These are phyloP conservation scores for Cryptocheilus praepositus DNA, from an alignment of 2,888 invertebrate species.

Conservation along the genomic window DNA sequence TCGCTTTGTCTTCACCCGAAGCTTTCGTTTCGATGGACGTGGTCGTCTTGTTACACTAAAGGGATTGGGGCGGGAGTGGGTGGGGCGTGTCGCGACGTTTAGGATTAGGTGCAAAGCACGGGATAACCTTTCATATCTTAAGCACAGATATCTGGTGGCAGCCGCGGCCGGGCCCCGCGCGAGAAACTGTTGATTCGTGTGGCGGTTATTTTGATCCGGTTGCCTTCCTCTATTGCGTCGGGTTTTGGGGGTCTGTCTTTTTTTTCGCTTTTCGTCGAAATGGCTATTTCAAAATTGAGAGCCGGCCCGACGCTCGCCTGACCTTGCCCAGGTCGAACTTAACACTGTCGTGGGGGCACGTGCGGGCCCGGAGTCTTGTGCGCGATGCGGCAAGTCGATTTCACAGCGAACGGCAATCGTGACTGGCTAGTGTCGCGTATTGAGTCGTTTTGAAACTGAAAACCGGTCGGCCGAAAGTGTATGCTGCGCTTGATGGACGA, in stretches of 20 bases:
- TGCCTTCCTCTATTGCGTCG: constrained; percentile 84
- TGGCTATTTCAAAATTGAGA: constrained; percentile 87
- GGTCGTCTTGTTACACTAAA: neutral
- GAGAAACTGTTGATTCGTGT: constrained; percentile 74
- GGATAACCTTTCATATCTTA: constrained; percentile 33
- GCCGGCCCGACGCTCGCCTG: constrained; percentile 77
- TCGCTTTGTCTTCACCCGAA: neutral
- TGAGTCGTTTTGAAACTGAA: constrained; percentile 39
- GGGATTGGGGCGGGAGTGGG: constrained; percentile 40
- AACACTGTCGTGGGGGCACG: constrained; percentile 31
- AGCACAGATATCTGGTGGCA: constrained; percentile 58
- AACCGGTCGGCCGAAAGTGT: constrained; percentile 22
- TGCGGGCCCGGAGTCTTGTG: constrained; percentile 16
- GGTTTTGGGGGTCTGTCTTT: constrained; percentile 81
- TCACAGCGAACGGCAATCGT: neutral
- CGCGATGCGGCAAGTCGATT: neutral
- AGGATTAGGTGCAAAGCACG: too few relatives aligned
- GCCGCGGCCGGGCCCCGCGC: constrained; percentile 73
- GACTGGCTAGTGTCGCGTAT: neutral
- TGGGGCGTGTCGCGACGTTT: constrained; percentile 10
- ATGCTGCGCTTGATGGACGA: neutral
- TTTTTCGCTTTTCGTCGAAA: constrained; percentile 75
- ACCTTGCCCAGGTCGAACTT: constrained; percentile 69
- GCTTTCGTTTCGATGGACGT: neutral
- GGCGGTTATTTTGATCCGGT: constrained; percentile 75